phyloP scores from a whole-genome alignment of 1,140 invertebrate genomes.

The Thaumetopoea pityocampa region DNA sequence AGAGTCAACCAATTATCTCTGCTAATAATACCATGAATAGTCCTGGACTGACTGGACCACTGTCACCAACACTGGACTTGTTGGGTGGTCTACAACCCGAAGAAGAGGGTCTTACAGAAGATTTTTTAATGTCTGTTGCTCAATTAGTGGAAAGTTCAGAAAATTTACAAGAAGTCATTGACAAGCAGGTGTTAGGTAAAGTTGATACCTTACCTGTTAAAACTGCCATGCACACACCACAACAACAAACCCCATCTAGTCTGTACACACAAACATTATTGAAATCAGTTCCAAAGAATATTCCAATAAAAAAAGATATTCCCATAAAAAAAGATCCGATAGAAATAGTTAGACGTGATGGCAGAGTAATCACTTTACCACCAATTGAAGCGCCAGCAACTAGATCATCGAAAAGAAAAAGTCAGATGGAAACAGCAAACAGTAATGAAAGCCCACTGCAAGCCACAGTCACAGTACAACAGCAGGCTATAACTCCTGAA shows the following conservation, averaged over 20 bases:
- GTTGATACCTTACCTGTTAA: slow-evolving; percentile 49
- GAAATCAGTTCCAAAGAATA: slow-evolving; percentile 34
- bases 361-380: slow-evolving; percentile 83
- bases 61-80: slow-evolving; percentile 69
- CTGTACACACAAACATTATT: slow-evolving; percentile 38
- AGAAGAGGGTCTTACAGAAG: slow-evolving; percentile 80
- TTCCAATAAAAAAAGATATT: slow-evolving; percentile 61
- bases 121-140: slow-evolving; percentile 81
- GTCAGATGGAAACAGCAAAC: slow-evolving; percentile 31
- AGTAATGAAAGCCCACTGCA: not conserved
- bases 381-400: slow-evolving; percentile 83
- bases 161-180: slow-evolving; percentile 81
- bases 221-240: slow-evolving; percentile 30
- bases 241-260: slow-evolving; percentile 31
- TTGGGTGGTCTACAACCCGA: slow-evolving; percentile 68
- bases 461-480: slow-evolving; percentile 14
- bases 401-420: slow-evolving; percentile 51
- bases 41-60: slow-evolving; percentile 54
- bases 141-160: slow-evolving; percentile 81
- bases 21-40: slow-evolving; percentile 67
- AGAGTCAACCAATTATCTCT: slow-evolving; percentile 67
- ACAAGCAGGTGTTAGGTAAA: slow-evolving; percentile 78
- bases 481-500: slow-evolving; percentile 19
- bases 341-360: slow-evolving; percentile 83
- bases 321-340: slow-evolving; percentile 75